Conservation (phyloP, 2,113 vertebrate species). For the Grantiella picta region DNA sequence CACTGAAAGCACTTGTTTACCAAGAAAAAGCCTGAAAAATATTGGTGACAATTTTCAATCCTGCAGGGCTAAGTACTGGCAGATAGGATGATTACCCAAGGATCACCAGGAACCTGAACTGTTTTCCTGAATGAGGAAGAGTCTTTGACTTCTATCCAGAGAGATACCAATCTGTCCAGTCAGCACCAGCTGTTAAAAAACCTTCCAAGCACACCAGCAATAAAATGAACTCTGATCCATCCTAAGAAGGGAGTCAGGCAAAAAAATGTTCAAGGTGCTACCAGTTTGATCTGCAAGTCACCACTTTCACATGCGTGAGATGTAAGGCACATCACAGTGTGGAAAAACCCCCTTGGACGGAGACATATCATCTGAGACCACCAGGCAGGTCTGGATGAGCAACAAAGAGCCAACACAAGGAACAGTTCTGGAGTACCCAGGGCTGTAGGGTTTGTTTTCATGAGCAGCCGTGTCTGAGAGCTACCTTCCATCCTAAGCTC, state of each 20-base stretch:
- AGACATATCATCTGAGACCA: accelerated
- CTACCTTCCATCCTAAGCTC: not conserved
- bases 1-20: not conserved
- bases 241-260: not conserved
- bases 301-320: not conserved
- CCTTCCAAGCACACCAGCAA: accelerated
- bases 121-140: not conserved
- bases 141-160: not conserved
- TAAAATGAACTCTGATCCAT: not conserved
- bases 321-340: not conserved
- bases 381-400: not conserved
- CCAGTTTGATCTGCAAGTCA: not conserved
- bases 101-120: not conserved
- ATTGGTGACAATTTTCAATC: not conserved
- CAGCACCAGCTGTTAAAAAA: not conserved
- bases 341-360: not conserved
- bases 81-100: no score
- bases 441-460: not conserved
- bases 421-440: not conserved
- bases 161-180: not conserved
- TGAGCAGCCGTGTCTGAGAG: not conserved
- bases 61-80: not conserved
- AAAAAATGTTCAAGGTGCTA: not conserved
- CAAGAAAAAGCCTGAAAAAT: not conserved
- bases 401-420: accelerated